These are phyloP conservation scores for Montipora cactus DNA, from an alignment of 64 coral and sea anemone species.

Conservation along the genomic window DNA sequence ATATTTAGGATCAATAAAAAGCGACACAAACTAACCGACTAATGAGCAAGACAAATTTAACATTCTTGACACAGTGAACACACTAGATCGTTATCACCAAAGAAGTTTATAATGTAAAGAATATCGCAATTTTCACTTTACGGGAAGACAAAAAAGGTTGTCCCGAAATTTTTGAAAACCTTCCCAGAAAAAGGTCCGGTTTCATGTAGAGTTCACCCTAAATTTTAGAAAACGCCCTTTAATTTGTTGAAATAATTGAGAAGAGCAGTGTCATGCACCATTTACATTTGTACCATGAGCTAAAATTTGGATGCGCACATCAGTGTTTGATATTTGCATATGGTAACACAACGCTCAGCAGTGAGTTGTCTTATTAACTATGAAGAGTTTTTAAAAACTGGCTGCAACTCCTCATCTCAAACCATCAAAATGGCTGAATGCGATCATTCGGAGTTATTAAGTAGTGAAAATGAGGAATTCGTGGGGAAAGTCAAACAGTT, in stretches of 20 bases:
- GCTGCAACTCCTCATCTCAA: neutral
- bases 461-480: neutral
- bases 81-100: too few species aligned
- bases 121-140: too few species aligned
- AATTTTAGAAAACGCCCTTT: neutral
- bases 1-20: too few species aligned
- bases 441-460: neutral
- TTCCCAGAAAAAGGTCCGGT: too few species aligned
- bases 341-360: neutral
- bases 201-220: neutral
- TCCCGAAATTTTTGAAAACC: too few species aligned
- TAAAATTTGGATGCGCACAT: neutral
- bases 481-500: constrained; percentile 13
- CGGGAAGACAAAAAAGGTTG: too few species aligned
- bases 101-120: too few species aligned
- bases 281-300: neutral
- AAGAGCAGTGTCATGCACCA: neutral
- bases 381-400: neutral
- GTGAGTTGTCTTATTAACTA: neutral
- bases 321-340: constrained; percentile 10
- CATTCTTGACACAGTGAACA: too few species aligned
- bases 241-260: neutral
- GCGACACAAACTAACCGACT: too few species aligned
- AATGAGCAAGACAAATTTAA: too few species aligned
- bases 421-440: constrained; percentile 17